These are phyloP conservation scores for Diogma glabrata DNA, from an alignment of 2,888 invertebrate genomes.

Conservation along the genomic window DNA sequence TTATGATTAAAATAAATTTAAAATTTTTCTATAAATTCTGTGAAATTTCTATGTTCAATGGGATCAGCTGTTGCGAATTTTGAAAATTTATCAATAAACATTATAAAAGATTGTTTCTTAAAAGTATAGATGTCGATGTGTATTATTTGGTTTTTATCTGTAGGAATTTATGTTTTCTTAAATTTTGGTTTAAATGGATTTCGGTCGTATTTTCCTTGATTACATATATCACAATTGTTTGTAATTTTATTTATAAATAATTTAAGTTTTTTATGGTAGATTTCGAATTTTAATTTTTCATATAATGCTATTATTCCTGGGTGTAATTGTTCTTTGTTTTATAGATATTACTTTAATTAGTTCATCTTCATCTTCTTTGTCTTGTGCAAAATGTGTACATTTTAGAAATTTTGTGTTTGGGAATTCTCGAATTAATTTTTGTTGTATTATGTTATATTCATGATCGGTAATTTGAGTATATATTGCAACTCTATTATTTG, in stretches of 20 bases:
- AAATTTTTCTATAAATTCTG: conserved; percentile 7
- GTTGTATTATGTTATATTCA: conserved; percentile 9
- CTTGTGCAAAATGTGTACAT: not conserved
- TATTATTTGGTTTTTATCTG: conserved; percentile 3
- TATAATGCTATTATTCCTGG: conserved; percentile 2
- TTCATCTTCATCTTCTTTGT: not conserved
- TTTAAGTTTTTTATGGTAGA: not conserved
- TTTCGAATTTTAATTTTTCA: not conserved
- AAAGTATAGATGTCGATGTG: conserved; percentile 7
- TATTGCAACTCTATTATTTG: conserved; percentile 5
- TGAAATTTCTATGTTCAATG: not conserved
- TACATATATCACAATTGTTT: conserved; percentile 1
- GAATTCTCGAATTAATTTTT: not conserved
- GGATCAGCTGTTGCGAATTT: conserved; percentile 6
- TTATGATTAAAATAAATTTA: conserved; percentile 3
- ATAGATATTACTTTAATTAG: not conserved
- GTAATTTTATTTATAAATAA: not conserved
- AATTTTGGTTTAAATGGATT: not conserved
- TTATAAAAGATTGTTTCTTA: conserved; percentile 6
- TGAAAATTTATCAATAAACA: conserved; percentile 11
- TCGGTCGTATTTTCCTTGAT: not conserved
- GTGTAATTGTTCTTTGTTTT: not conserved
- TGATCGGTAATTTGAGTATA: conserved; percentile 12
- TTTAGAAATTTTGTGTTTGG: not conserved
- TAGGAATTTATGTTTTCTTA: not conserved